Evolutionary conservation across 2,888 invertebrate species (phyloP), one percentile per base, ranked within the genome.

Genomic region (Sycophila texana): DNA sequence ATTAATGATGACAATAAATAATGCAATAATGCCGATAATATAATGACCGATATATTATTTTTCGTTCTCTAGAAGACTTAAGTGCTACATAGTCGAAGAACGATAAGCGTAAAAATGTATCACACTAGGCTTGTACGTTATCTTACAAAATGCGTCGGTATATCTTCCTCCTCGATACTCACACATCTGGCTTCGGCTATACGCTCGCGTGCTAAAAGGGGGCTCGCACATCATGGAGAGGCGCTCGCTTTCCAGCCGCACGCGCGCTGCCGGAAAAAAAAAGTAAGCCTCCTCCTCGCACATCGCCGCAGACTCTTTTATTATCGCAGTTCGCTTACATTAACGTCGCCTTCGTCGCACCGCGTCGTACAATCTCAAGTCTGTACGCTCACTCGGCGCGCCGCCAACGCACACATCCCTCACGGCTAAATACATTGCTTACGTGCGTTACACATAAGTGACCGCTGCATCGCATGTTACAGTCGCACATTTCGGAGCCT

Each of bases 51-150:
- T 70, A 61, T 55, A 13, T 65, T 39, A 63, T 30, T 30, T 20
- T 58, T 66, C 13, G 57, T 60, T 72, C 22, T 30, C 66, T 66
- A 73, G 20, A 22, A 85, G 83, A 85, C 83, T 86, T 86, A 84
- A 83, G 78, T 83, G 84, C 86, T 87, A 88, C 85, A 39, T 39
- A 86, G 86, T 88, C 87, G 87, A 86, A 88, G 88, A 87, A 80
- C 76, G 73, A 88, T 88, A 88, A 88, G 88, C 88, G 88, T 88
- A 88, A 88, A 88, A 88, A 88, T 88, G 86, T 88, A 88, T 88
- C 88, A 88, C 88, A 88, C 88, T 88, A 88, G 88, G 86, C 84
- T 84, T 84, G 81, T 83, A 82, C 86, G 80, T 85, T 86, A 88
- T 87, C 87, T 87, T 88, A 88, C 73, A 76, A 77, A 87, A 87